Percentiles rank a stretch among this genome's conserved stretches.
Evolutionary conservation across 2,797 vertebrate species (phyloP).

Genomic region (Brachyrhaphis roseni): DNA sequence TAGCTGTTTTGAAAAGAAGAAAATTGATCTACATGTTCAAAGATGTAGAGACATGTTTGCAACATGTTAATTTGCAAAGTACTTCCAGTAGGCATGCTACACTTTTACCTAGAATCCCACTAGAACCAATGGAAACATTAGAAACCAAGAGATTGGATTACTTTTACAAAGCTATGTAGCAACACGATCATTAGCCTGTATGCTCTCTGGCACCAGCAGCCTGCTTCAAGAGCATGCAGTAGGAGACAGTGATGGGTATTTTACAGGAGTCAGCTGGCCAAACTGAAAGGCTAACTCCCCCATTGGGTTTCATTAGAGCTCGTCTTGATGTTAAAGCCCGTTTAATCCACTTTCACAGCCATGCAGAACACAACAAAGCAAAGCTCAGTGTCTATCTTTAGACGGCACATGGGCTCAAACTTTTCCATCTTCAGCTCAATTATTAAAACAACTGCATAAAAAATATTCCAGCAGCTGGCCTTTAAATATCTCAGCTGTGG

Average conservation of each 20-base stretch:
- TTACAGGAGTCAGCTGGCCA: slow-evolving; percentile 79
- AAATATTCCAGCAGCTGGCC: slow-evolving; percentile 24
- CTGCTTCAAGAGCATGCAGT: slow-evolving; percentile 67
- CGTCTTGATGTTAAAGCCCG: slow-evolving; percentile 76
- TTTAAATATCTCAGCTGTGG: slow-evolving; percentile 31
- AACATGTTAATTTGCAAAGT: background rate
- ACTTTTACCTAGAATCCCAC: background rate
- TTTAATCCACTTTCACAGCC: slow-evolving; percentile 81
- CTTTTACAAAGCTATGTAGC: background rate
- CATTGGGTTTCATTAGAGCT: slow-evolving; percentile 79
- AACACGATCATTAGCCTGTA: slow-evolving; percentile 19
- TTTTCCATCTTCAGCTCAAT: slow-evolving; percentile 61
- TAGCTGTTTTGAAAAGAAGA: background rate
- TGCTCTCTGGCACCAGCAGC: slow-evolving; percentile 51
- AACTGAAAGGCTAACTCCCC: slow-evolving; percentile 76
- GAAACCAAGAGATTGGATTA: background rate
- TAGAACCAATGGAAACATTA: background rate
- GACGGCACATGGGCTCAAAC: slow-evolving; percentile 46
- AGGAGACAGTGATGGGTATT: slow-evolving; percentile 69
- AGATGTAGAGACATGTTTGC: background rate
- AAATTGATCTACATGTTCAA: background rate
- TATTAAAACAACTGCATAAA: slow-evolving; percentile 58
- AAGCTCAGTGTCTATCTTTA: slow-evolving; percentile 73
- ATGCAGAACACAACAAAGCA: slow-evolving; percentile 61
- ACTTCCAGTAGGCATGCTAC: background rate